These are phyloP conservation scores for Cygnus olor DNA, from an alignment of 2,797 vertebrate genomes.

Conservation along the genomic window DNA sequence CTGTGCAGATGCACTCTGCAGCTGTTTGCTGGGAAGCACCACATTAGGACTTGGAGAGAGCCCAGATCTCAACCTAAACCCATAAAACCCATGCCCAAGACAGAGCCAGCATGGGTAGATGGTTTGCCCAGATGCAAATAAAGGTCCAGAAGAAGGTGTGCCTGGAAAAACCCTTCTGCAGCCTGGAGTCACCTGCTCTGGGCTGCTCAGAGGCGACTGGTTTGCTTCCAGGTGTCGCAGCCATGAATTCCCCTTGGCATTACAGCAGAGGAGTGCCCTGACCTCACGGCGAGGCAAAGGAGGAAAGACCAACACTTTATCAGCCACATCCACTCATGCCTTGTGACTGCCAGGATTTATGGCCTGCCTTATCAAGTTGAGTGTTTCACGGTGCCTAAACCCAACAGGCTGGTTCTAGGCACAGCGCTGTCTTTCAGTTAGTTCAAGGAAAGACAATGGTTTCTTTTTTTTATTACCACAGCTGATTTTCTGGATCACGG, in stretches of 20 bases:
- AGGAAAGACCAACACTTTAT: not conserved
- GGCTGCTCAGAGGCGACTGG: fast-evolving
- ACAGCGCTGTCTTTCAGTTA: fast-evolving
- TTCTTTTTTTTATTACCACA: not conserved
- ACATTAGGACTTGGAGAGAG: not conserved
- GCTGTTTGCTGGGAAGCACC: not conserved
- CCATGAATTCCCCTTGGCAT: not conserved
- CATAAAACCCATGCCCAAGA: not conserved
- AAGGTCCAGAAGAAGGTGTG: not conserved
- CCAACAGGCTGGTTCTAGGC: not conserved
- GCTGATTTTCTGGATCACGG: not conserved
- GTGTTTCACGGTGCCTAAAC: not conserved
- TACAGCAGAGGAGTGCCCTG: not conserved
- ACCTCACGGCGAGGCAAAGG: not conserved
- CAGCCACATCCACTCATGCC: not conserved
- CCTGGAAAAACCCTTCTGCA: not conserved
- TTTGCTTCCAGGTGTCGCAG: not conserved
- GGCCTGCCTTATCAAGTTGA: not conserved
- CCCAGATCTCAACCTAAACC: not conserved
- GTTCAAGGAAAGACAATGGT: not conserved
- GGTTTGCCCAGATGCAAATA: not conserved
- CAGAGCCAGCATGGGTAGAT: not conserved
- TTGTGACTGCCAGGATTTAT: not conserved
- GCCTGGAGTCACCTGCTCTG: not conserved
- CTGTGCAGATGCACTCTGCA: not conserved